A percentile compares a stretch with the other conserved stretches of the same genome.
Conservation (phyloP, 2,888 invertebrate species). For the Slavum lentiscoides region DNA sequence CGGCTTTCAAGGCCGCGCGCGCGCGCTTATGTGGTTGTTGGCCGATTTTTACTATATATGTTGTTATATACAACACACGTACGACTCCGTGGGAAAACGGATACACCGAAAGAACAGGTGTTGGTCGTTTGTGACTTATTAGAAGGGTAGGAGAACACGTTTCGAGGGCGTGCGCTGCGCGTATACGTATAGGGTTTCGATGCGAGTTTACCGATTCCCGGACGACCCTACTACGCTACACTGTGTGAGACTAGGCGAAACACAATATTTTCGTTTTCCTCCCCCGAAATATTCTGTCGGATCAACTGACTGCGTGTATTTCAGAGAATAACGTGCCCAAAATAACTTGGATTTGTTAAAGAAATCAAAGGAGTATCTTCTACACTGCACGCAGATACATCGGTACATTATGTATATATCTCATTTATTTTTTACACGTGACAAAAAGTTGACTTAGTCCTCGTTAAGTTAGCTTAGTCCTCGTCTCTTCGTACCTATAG, state of each 20-base stretch:
- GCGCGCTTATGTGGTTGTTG: not conserved
- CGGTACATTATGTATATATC: too few species aligned
- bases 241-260: conserved; percentile 19
- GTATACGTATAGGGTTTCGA: conserved; percentile 34
- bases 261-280: conserved; percentile 33
- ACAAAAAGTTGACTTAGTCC: too few species aligned
- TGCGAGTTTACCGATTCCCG: conserved; percentile 6
- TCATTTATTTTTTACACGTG: too few species aligned
- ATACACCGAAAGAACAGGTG: conserved; percentile 44
- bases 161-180: conserved; percentile 39
- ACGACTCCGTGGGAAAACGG: conserved; percentile 50
- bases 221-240: conserved; percentile 43
- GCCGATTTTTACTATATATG: conserved; percentile 37
- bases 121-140: conserved; percentile 48
- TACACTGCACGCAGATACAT: too few species aligned
- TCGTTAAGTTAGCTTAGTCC: too few species aligned
- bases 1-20: not conserved
- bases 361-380: too few species aligned
- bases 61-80: not conserved
- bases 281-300: too few species aligned
- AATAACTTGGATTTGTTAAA: too few species aligned
- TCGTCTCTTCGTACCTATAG: too few species aligned
- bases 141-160: conserved; percentile 42
- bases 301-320: too few species aligned
- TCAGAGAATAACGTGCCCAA: too few species aligned